phyloP scores from a whole-genome alignment of 2,113 vertebrate species.

The Notothenia rossii region DNA sequence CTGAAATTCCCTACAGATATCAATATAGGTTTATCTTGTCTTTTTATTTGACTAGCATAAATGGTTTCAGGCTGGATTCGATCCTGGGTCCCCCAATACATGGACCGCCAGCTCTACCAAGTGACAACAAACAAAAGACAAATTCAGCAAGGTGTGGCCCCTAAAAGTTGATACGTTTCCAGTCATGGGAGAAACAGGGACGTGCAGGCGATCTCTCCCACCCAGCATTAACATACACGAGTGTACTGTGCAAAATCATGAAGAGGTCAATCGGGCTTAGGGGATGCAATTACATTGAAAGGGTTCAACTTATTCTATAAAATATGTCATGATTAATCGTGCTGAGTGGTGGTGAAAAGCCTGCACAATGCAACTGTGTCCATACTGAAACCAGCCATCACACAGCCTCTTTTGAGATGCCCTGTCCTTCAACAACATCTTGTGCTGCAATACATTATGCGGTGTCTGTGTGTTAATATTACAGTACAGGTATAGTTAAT shows the following conservation, averaged over 20 bases:
- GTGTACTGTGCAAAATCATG: slow-evolving; percentile 45
- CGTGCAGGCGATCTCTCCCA: slow-evolving; percentile 17
- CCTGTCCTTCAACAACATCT: slow-evolving; percentile 25
- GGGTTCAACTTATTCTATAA: slow-evolving; percentile 41
- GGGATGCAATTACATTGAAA: slow-evolving; percentile 16
- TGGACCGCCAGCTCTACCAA: too few species aligned
- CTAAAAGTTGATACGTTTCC: neutral
- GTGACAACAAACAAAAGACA: neutral
- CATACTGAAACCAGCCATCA: slow-evolving; percentile 6
- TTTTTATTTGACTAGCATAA: too few species aligned
- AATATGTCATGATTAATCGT: slow-evolving; percentile 16
- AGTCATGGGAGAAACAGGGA: slow-evolving; percentile 17
- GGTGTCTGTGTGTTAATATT: slow-evolving; percentile 35
- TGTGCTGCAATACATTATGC: slow-evolving; percentile 12
- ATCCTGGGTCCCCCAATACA: too few species aligned
- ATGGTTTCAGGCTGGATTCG: too few species aligned
- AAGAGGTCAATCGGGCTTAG: slow-evolving; percentile 27
- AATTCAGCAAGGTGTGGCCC: neutral
- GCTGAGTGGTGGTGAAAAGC: slow-evolving; percentile 32
- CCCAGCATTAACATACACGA: slow-evolving; percentile 21
- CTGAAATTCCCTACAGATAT: too few species aligned
- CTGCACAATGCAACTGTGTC: slow-evolving; percentile 26
- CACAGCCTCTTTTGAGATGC: slow-evolving; percentile 2
- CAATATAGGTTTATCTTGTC: too few species aligned
- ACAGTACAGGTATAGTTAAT: slow-evolving; percentile 2